Base-by-base conservation (phyloP, 2,888 invertebrate species). In the Dexiosoma caninum region DNA sequence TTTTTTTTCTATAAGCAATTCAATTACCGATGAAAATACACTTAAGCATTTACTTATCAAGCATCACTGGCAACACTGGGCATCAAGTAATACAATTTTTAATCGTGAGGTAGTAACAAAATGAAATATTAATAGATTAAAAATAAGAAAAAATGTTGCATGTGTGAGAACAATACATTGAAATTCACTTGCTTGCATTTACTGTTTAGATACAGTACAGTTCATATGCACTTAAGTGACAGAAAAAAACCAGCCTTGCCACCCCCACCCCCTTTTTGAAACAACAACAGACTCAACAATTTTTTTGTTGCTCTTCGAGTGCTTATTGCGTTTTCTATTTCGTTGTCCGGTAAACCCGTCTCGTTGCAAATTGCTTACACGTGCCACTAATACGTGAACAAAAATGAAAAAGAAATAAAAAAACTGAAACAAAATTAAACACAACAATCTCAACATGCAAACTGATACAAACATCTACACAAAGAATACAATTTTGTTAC, bases 381-480 rank as follows among this genome's bases (percentile, higher is more conserved):
- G 83, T 83, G 83, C 69, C 81, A 71, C 71, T 64, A 69, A 82
- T 71, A 81, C 78, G 44, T 51, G 12, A 27, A 14, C 42, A 64
- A 23, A n/a, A 32, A 32, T 27, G 3, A 6, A 53, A 30, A 32
- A 42, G 0, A 12, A 71, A 57, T 19, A 40, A 6, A 14, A 42
- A 37, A 64, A 35, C 49, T 42, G 6, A 59, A 21, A 66, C 0
- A 76, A n/a, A 16, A 51, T 19, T n/a, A 16, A 57, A 42, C 9
- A 40, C n/a, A 35, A 59, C 35, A 27, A 37, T 40, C 59, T 30
- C 42, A 69, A 44, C 60, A 66, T 37, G 51, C 30, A 57, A 75
- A 72, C 37, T 66, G 71, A 70, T 57, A 79, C 57, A 79, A 42
- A 66, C 53, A 21, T 75, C 70, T 57, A 53, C 27, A 74, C 64